A percentile compares a stretch with the other conserved stretches of the same genome.
phyloP scores from a whole-genome alignment of 2,797 vertebrate species.

The Falco cherrug region DNA sequence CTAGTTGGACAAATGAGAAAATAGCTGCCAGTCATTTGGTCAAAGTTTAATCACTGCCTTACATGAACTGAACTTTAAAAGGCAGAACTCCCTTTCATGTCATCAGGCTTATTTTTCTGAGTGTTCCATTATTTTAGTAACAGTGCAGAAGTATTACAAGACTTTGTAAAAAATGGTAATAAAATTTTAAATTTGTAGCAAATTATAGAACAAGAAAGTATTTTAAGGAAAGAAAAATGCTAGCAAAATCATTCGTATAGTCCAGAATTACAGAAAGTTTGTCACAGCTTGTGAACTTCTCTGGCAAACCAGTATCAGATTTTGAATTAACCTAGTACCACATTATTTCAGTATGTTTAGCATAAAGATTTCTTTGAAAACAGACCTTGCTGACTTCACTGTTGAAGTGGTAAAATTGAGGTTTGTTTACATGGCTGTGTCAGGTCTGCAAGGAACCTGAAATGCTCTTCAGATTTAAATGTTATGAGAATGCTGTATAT shows the following conservation, averaged over 20 bases:
- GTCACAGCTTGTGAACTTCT: not conserved
- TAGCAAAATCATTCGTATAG: not conserved
- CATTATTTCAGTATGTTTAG: not conserved
- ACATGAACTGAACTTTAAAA: slow-evolving; percentile 34
- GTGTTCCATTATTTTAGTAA: not conserved
- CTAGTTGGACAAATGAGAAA: slow-evolving; percentile 68
- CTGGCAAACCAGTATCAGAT: not conserved
- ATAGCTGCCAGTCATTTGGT: slow-evolving; percentile 67
- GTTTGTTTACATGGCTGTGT: not conserved
- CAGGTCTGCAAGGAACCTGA: not conserved
- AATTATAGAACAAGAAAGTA: not conserved
- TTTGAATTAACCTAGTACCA: not conserved
- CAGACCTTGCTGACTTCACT: not conserved
- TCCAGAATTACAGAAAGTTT: not conserved
- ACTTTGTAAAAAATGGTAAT: not conserved
- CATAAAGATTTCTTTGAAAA: not conserved
- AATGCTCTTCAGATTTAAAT: not conserved
- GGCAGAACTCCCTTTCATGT: slow-evolving; percentile 55
- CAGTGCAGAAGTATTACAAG: not conserved
- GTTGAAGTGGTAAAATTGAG: not conserved
- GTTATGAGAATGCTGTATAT: not conserved
- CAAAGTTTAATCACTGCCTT: slow-evolving; percentile 66
- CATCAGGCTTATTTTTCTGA: not conserved
- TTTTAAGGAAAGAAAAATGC: not conserved
- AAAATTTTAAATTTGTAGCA: not conserved